Conservation (phyloP, 2,797 vertebrate genomes). For the Channa striata region DNA sequence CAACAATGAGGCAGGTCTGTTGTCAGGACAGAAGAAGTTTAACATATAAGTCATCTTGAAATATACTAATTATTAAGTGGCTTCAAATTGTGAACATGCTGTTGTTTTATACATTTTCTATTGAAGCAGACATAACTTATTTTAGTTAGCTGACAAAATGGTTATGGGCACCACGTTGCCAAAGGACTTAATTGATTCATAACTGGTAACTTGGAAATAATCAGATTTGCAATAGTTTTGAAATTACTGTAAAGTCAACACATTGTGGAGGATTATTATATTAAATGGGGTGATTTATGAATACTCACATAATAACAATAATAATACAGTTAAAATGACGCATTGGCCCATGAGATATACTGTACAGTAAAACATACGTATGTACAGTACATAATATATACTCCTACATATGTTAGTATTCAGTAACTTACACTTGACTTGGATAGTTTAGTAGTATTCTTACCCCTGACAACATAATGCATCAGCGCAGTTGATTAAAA, state of each 20-base stretch:
- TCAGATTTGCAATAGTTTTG: too few species aligned
- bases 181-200: too few species aligned
- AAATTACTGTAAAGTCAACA: not conserved
- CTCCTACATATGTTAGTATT: not conserved
- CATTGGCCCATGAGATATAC: too few species aligned
- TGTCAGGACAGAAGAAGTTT: not conserved
- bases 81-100: not conserved
- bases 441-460: not conserved
- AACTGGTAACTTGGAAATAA: too few species aligned
- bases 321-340: not conserved
- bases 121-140: too few species aligned
- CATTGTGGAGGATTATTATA: not conserved
- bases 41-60: not conserved
- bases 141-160: not conserved
- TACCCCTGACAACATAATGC: conserved; percentile 13
- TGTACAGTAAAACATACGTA: too few species aligned
- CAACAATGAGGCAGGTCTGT: too few species aligned
- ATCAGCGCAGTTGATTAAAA: conserved; percentile 25
- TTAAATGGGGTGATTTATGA: not conserved
- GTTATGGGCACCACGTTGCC: too few species aligned
- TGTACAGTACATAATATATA: not conserved
- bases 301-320: not conserved
- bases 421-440: conserved; percentile 6
- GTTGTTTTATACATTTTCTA: not conserved
- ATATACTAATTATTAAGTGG: fast-evolving